Evolutionary conservation across 2,113 vertebrate genomes (phyloP).

Genomic region (Coptodon rendalli): DNA sequence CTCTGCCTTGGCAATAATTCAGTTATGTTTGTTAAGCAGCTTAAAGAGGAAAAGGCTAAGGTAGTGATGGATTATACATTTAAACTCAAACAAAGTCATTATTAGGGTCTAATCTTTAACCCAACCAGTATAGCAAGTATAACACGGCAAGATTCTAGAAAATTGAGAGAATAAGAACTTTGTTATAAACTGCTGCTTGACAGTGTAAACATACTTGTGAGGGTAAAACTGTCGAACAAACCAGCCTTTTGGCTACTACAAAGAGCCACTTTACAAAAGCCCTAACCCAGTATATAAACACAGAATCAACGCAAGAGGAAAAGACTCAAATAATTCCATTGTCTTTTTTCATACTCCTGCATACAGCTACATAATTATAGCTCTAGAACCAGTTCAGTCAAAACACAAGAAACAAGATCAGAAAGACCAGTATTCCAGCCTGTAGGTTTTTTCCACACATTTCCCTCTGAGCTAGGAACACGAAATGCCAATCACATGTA

Average conservation of each 20-base stretch:
- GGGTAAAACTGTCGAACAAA: background rate
- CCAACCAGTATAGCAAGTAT: background rate
- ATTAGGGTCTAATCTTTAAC: background rate
- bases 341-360: background rate
- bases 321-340: background rate
- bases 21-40: background rate
- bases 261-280: background rate
- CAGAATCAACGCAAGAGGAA: background rate
- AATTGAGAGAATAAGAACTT: background rate
- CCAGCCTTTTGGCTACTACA: accelerated
- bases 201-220: background rate
- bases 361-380: too few relatives aligned
- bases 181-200: background rate
- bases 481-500: accelerated
- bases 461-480: background rate
- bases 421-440: background rate
- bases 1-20: background rate
- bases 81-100: background rate
- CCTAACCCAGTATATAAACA: background rate
- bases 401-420: background rate
- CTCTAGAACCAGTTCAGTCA: background rate
- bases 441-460: background rate
- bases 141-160: background rate
- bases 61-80: background rate
- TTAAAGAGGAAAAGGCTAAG: background rate